Percentiles rank a stretch among this genome's conserved stretches.
Evolutionary conservation across 2,888 invertebrate species (phyloP).

Genomic region (Arenicola marina): DNA sequence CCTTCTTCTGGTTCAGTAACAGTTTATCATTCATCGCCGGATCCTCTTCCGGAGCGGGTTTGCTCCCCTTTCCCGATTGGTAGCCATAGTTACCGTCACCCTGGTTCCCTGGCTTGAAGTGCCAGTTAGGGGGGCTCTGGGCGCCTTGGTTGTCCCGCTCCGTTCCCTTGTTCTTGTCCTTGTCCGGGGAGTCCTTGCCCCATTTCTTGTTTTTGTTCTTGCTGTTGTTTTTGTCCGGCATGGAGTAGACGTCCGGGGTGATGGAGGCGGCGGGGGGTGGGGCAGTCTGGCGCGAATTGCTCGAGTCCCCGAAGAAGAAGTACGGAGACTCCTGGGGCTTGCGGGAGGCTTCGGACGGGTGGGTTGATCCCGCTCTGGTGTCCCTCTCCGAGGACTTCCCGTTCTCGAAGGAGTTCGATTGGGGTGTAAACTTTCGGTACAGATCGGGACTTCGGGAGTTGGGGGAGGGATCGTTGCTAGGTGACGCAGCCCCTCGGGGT

Average conservation of each 20-base stretch:
- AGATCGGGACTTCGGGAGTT: background rate
- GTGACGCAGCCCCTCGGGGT: no score
- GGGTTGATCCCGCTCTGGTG: background rate
- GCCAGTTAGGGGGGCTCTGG: background rate
- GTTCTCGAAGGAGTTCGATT: background rate
- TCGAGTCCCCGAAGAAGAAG: no score
- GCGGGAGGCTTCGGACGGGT: background rate
- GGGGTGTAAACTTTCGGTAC: background rate
- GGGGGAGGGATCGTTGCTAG: background rate
- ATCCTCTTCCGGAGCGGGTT: background rate
- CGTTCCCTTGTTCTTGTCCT: background rate
- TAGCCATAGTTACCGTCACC: background rate
- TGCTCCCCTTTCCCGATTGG: background rate
- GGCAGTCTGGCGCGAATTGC: no score
- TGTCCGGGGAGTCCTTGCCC: background rate
- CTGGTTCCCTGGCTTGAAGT: background rate
- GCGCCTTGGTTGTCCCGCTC: background rate
- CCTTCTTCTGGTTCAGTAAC: slow-evolving; percentile 27
- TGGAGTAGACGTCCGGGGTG: background rate
- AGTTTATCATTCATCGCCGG: slow-evolving; percentile 16
- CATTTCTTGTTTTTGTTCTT: background rate
- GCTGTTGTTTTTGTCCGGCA: background rate
- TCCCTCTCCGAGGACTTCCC: background rate
- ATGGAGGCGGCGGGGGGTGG: background rate
- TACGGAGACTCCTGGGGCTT: background rate